phyloP scores from a whole-genome alignment of 30 jellyfish, hydroid and myxozoan genomes.

The Chrysaora quinquecirrha region DNA sequence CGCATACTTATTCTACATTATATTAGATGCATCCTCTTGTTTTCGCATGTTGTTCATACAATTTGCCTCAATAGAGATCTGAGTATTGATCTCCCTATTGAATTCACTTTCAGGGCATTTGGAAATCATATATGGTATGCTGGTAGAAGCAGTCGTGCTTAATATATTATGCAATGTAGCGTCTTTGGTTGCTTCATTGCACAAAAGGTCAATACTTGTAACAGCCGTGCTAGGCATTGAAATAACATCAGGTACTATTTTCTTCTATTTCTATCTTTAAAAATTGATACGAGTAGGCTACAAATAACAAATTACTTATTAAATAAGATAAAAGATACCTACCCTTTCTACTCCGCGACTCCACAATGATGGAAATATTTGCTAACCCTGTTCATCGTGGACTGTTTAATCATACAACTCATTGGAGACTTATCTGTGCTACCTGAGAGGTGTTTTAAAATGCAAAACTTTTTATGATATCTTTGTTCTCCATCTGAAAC shows the following conservation, averaged over 20 bases:
- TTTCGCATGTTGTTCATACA: too few relatives aligned
- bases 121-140: conserved; percentile 19
- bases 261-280: too few relatives aligned
- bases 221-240: conserved; percentile 55
- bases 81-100: too few relatives aligned
- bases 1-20: too few relatives aligned
- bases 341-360: neutral
- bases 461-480: too few relatives aligned
- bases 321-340: neutral
- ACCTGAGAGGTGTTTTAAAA: neutral
- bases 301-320: neutral
- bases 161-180: conserved; percentile 13
- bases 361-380: neutral
- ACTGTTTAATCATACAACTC: neutral
- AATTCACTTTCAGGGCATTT: conserved; percentile 24
- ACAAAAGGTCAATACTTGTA: conserved; percentile 44
- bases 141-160: conserved; percentile 27
- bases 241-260: conserved; percentile 52
- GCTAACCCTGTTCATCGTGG: neutral
- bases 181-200: conserved; percentile 47
- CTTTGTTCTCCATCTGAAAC: too few relatives aligned
- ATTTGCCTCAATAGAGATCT: too few relatives aligned
- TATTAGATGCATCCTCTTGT: too few relatives aligned
- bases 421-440: neutral
- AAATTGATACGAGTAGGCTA: neutral